Evolutionary conservation across 2,888 invertebrate species (phyloP).

Genomic region (Schizaphis graminum): DNA sequence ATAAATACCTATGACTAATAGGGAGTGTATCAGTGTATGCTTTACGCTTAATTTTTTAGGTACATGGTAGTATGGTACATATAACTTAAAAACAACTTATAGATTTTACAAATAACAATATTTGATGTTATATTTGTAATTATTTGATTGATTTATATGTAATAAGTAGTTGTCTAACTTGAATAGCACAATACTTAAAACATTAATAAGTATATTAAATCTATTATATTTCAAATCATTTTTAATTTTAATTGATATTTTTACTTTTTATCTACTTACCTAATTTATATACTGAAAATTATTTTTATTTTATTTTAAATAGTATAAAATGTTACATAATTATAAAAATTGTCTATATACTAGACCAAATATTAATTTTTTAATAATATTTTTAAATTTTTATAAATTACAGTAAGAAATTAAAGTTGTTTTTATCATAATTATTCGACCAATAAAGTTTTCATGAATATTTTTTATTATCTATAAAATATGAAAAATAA

Average conservation of each 20-base stretch:
- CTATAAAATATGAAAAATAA: slow-evolving; percentile 16
- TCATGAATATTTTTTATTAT: background rate
- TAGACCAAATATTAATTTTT: background rate
- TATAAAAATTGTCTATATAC: background rate
- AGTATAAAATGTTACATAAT: background rate
- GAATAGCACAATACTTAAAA: background rate
- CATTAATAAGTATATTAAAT: background rate
- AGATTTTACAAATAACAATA: background rate
- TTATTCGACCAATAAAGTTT: background rate
- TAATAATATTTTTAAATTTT: background rate
- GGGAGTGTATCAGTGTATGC: background rate
- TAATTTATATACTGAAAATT: background rate
- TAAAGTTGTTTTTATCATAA: background rate
- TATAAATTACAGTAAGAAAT: background rate
- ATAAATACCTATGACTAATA: background rate
- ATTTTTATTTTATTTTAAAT: background rate
- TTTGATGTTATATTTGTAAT: background rate
- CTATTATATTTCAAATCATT: background rate
- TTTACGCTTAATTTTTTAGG: background rate
- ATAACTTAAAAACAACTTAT: background rate
- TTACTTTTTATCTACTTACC: background rate
- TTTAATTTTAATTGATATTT: background rate
- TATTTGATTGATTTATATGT: background rate
- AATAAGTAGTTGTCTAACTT: background rate
- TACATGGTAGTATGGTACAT: background rate